phyloP scores from a whole-genome alignment of 2,113 vertebrate genomes.

The Myocastor coypus region DNA sequence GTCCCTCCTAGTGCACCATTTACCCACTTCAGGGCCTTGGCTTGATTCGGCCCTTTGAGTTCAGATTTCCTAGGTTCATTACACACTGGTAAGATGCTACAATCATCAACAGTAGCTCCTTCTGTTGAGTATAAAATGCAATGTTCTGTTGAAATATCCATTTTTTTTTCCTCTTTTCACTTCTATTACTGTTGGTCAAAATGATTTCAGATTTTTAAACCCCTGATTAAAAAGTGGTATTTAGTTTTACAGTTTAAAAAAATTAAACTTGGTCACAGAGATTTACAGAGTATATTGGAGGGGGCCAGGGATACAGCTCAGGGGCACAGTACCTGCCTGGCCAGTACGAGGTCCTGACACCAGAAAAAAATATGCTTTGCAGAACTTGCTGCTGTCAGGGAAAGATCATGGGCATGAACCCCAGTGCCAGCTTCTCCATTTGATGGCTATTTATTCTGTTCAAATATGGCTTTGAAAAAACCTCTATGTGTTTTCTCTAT shows the following conservation, averaged over 20 bases:
- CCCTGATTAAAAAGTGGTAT: neutral
- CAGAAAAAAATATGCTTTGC: neutral
- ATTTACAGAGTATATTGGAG: slow-evolving; percentile 5
- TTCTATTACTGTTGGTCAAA: slow-evolving; percentile 12
- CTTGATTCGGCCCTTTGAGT: neutral
- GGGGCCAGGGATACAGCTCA: neutral
- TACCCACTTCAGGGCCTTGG: slow-evolving; percentile 38
- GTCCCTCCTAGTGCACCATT: slow-evolving; percentile 37
- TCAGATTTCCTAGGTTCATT: slow-evolving; percentile 63
- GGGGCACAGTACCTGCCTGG: too few relatives aligned
- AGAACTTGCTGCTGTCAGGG: neutral
- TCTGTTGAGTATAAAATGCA: slow-evolving; percentile 47
- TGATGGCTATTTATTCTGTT: neutral
- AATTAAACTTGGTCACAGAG: slow-evolving; percentile 24
- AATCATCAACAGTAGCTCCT: slow-evolving; percentile 31
- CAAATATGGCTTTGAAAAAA: neutral
- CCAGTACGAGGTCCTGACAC: too few relatives aligned
- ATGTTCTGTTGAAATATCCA: slow-evolving; percentile 48
- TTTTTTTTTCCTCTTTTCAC: neutral
- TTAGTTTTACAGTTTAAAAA: neutral
- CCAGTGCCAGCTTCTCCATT: neutral
- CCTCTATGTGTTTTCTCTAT: neutral
- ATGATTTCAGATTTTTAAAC: neutral
- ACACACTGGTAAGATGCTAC: neutral
- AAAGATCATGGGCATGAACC: neutral